These are phyloP conservation scores for Elachura formosa DNA, from an alignment of 2,113 vertebrate genomes.

Conservation along the genomic window DNA sequence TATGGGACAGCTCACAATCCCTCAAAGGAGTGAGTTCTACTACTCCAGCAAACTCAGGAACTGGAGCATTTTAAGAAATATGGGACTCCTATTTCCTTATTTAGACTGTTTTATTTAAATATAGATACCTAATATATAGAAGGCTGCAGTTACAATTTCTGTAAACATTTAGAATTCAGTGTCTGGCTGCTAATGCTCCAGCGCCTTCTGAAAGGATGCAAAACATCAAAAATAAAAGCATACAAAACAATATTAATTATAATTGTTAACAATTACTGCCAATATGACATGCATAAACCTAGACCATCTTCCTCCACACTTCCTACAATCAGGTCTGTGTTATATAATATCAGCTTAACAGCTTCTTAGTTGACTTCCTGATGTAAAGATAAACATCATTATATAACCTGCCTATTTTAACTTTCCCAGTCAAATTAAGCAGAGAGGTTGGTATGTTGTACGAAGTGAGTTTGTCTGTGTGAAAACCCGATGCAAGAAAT, in stretches of 20 bases:
- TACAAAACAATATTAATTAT: not conserved
- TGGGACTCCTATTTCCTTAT: not conserved
- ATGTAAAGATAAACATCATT: constrained; percentile 62
- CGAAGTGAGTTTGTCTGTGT: not conserved
- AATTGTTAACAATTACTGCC: not conserved
- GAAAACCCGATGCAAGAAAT: not conserved
- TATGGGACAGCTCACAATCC: not conserved
- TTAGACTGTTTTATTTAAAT: not conserved
- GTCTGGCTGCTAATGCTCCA: not conserved
- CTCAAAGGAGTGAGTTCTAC: not conserved
- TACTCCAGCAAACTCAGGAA: not conserved
- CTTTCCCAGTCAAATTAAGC: constrained; percentile 33
- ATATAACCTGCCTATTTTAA: constrained; percentile 53
- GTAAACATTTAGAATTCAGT: not conserved
- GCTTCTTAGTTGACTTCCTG: constrained; percentile 55
- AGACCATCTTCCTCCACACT: constrained; percentile 39
- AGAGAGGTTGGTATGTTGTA: not conserved
- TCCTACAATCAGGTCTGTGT: constrained; percentile 23
- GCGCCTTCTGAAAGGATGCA: not conserved
- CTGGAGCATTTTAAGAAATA: not conserved
- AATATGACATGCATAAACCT: not conserved
- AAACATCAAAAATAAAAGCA: not conserved
- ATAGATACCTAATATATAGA: not conserved
- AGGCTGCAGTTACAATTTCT: not conserved
- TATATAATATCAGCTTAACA: constrained; percentile 57